phyloP scores from a whole-genome alignment of 2,888 invertebrate species.

The Leucophora obtusa region DNA sequence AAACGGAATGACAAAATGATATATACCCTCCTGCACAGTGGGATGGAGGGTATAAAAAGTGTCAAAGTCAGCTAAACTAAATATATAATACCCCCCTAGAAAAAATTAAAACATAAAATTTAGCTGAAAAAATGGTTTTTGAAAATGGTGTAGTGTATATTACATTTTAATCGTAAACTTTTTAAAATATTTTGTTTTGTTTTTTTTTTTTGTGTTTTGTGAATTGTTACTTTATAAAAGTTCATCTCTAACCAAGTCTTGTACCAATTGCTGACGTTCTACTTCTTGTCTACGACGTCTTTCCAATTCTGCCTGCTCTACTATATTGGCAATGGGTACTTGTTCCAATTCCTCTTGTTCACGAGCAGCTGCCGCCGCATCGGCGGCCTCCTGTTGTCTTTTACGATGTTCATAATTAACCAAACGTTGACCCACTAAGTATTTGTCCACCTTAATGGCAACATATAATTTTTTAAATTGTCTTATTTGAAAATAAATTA shows the following conservation, averaged over 20 bases:
- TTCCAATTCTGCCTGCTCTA: slow-evolving; percentile 58
- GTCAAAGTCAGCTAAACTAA: too few relatives aligned
- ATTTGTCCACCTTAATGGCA: slow-evolving; percentile 99
- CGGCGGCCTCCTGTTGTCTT: slow-evolving; percentile 79
- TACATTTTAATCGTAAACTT: not conserved
- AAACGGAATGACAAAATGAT: too few relatives aligned
- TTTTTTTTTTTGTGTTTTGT: not conserved
- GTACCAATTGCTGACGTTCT: slow-evolving; percentile 53
- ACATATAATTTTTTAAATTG: slow-evolving; percentile 97
- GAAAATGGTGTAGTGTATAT: not conserved
- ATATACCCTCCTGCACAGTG: too few relatives aligned
- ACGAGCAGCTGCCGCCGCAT: slow-evolving; percentile 68
- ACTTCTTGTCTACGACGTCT: slow-evolving; percentile 54
- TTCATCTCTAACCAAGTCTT: slow-evolving; percentile 62
- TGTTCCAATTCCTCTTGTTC: slow-evolving; percentile 61
- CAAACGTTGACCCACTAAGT: slow-evolving; percentile 95
- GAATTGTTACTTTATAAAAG: slow-evolving; percentile 40
- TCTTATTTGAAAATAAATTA: slow-evolving; percentile 91
- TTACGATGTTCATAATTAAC: slow-evolving; percentile 96
- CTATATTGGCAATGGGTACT: slow-evolving; percentile 60
- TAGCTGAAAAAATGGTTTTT: not conserved
- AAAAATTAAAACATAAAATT: not conserved
- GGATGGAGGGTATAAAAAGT: too few relatives aligned
- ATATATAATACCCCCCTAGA: not conserved
- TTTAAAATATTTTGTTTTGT: not conserved